These are phyloP conservation scores for chimpanzee (Pan troglodytes) DNA, from an alignment of 2,113 vertebrate genomes.

Conservation along the genomic window DNA sequence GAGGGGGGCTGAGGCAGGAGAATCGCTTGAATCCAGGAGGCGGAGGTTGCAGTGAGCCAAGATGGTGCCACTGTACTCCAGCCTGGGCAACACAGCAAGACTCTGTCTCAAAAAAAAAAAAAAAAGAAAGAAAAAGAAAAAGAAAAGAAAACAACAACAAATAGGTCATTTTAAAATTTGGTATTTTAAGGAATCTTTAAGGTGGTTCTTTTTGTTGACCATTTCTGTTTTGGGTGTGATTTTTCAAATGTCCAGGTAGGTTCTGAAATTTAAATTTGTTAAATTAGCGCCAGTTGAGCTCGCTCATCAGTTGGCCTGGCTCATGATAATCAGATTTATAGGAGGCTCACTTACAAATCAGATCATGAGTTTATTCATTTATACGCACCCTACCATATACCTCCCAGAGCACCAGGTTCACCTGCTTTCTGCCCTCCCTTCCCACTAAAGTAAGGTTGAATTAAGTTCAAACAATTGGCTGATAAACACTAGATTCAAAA, in stretches of 20 bases:
- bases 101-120: too few species aligned
- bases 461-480: conserved; percentile 36
- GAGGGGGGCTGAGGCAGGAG: too few species aligned
- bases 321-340: conserved; percentile 2
- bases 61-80: too few species aligned
- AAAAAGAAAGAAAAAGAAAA: too few species aligned
- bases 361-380: conserved; percentile 10
- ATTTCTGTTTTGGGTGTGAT: background rate
- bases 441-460: conserved; percentile 18
- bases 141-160: background rate
- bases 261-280: conserved; percentile 36
- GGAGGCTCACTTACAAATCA: background rate
- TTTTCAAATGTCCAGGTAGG: conserved; percentile 18
- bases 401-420: background rate
- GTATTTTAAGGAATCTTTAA: background rate
- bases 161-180: background rate
- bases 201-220: background rate
- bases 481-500: background rate
- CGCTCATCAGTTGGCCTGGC: background rate
- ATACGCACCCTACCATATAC: background rate
- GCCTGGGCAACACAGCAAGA: too few species aligned
- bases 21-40: too few species aligned
- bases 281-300: background rate
- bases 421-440: background rate
- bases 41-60: too few species aligned